Evolutionary conservation across 1,140 invertebrate genomes (phyloP).

Genomic region (Atta cephalotes): DNA sequence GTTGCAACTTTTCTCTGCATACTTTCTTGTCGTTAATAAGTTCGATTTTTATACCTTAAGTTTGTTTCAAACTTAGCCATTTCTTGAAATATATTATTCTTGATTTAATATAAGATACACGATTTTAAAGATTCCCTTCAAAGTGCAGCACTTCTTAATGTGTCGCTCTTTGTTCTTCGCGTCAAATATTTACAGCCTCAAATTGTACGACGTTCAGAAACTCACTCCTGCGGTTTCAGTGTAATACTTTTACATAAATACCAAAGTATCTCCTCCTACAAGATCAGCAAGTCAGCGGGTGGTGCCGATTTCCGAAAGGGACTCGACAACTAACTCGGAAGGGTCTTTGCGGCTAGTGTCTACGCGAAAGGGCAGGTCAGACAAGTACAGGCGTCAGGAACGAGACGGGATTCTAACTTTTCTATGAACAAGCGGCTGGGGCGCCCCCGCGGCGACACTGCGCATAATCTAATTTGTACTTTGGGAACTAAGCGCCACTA

Average conservation of each 20-base stretch:
- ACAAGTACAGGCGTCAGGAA: slow-evolving; percentile 53
- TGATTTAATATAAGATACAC: background rate
- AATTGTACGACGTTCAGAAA: background rate
- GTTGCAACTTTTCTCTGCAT: slow-evolving; percentile 12
- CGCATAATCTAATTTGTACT: slow-evolving; percentile 83
- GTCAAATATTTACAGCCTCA: background rate
- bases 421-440: slow-evolving; percentile 73
- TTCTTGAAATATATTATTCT: background rate
- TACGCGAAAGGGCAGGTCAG: slow-evolving; percentile 56
- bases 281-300: slow-evolving; percentile 42
- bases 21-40: slow-evolving; percentile 60
- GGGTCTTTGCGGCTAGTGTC: slow-evolving; percentile 60
- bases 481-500: slow-evolving; percentile 77
- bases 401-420: slow-evolving; percentile 76
- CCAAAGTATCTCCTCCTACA: slow-evolving; percentile 64
- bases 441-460: slow-evolving; percentile 78
- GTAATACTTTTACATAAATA: slow-evolving; percentile 67
- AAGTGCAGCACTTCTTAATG: background rate
- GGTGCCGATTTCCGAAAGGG: slow-evolving; percentile 24
- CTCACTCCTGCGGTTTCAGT: slow-evolving; percentile 58
- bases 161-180: background rate
- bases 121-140: background rate
- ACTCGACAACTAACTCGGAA: slow-evolving; percentile 45
- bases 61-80: slow-evolving; percentile 53
- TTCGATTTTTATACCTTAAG: slow-evolving; percentile 56